Base-by-base conservation (phyloP, 2,797 vertebrate genomes). In the Falco peregrinus region DNA sequence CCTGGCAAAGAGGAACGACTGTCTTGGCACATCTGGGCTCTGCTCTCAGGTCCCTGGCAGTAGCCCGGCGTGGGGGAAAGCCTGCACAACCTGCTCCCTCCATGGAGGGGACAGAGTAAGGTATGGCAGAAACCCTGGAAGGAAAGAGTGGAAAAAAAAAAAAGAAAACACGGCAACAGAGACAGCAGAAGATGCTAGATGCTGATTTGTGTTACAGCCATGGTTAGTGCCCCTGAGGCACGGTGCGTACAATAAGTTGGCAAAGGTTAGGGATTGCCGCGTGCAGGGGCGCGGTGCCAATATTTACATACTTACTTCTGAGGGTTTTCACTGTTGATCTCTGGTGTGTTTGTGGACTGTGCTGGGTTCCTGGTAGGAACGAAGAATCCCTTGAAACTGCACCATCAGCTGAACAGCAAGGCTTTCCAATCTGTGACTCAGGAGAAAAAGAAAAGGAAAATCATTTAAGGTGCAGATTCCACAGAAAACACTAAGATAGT, bases 301-400 rank as follows among this genome's bases (percentile, higher is more conserved):
- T 48, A 28, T 43, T 54, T 45, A n/a, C 59, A 33, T 3, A 5
- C 41, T 61, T 45, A 65, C 35, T 47, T 57, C 37, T 22, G 35
- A 77, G 37, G 2, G 0, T 35, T 61, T 39, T 59, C 31, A 18
- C n/a, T 16, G 24, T 39, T 45, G 18, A 39, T 63, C n/a, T 31
- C 17, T 51, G 53, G 31, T 0, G 0, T 7, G 22, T 22, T 19
- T 11, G 3, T 3, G 18, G 59, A 48, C 67, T 68, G 56, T 1
- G 1, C 4, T 16, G 82, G 6, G 18, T 22, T 78, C 39, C n/a
- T 73, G n/a, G 50, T 2, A 0, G 39, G 25, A 50, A 22, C 0
- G 4, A 41, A 57, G 43, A 29, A 79, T 71, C 14, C n/a, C 3
- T 1, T n/a, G 68, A 60, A 84, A 63, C 51, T 3, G 0, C 18